Conservation (phyloP, 2,888 invertebrate genomes). For the Cryptus armator region DNA sequence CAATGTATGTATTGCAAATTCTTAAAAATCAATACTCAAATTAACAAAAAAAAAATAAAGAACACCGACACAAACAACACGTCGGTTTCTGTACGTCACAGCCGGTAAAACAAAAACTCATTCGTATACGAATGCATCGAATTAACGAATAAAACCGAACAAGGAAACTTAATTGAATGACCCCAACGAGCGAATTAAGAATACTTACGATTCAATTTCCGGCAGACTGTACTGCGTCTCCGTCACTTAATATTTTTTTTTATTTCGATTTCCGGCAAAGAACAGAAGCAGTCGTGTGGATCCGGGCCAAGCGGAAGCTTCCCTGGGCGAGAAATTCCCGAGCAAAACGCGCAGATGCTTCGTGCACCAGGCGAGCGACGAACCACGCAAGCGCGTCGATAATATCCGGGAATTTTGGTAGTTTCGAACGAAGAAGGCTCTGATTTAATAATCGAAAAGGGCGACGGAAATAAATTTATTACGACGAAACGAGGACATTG, state of each 20-base stretch:
- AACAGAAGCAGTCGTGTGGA: slow-evolving; percentile 72
- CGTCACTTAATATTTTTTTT: slow-evolving; percentile 41
- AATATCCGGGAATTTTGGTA: slow-evolving; percentile 36
- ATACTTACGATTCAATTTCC: slow-evolving; percentile 37
- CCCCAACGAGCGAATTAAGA: background rate
- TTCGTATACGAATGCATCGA: background rate
- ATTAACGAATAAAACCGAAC: background rate
- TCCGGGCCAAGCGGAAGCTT: slow-evolving; percentile 77
- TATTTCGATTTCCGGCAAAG: slow-evolving; percentile 65
- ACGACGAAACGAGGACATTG: background rate
- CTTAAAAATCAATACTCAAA: no score
- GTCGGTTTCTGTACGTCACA: background rate
- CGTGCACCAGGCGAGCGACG: slow-evolving; percentile 24
- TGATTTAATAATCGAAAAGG: background rate
- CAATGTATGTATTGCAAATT: no score
- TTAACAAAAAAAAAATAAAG: no score
- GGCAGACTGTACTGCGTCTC: slow-evolving; percentile 53
- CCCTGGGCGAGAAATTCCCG: slow-evolving; percentile 76
- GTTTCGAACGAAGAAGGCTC: slow-evolving; percentile 6
- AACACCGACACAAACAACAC: background rate
- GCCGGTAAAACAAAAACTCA: background rate
- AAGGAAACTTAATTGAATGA: background rate
- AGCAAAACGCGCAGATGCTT: slow-evolving; percentile 79
- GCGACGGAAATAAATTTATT: background rate
- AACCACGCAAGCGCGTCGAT: slow-evolving; percentile 70